phyloP scores from a whole-genome alignment of 2,113 vertebrate genomes.

The Electrona antarctica region DNA sequence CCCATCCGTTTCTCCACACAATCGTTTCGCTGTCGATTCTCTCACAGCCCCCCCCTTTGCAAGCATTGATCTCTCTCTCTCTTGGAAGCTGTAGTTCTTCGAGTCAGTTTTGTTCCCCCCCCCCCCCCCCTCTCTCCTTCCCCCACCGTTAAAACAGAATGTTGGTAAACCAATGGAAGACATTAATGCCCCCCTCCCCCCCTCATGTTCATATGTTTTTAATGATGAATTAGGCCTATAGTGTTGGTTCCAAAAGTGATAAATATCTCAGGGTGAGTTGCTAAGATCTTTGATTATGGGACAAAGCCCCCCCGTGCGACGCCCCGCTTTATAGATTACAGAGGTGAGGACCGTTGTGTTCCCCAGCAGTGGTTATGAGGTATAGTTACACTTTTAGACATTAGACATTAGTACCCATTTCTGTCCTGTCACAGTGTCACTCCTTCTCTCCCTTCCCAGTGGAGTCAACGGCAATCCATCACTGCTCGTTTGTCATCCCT shows the following conservation, averaged over 20 bases:
- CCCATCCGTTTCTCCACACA: slow-evolving; percentile 31
- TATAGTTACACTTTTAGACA: no score
- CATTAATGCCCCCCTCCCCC: slow-evolving; percentile 9
- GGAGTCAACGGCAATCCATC: slow-evolving; percentile 35
- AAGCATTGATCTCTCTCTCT: slow-evolving; percentile 24
- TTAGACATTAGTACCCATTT: neutral
- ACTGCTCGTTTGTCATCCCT: neutral
- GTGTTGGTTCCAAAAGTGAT: neutral
- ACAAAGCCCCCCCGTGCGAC: no score
- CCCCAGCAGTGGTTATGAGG: neutral
- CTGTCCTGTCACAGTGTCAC: slow-evolving; percentile 18
- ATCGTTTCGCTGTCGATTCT: slow-evolving; percentile 38
- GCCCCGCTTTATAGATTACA: no score
- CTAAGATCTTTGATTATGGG: neutral
- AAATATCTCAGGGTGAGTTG: neutral
- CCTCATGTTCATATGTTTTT: slow-evolving; percentile 3
- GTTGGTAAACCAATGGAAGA: slow-evolving; percentile 18
- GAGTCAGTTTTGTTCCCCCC: slow-evolving; percentile 9
- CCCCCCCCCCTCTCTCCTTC: neutral
- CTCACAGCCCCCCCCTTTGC: slow-evolving; percentile 34
- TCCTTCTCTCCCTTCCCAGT: slow-evolving; percentile 6
- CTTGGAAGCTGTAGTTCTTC: slow-evolving; percentile 21
- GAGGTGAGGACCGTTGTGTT: neutral
- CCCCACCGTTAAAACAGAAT: slow-evolving; percentile 28
- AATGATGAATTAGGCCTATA: neutral